phyloP scores from a whole-genome alignment of 2,113 vertebrate genomes.

The Ranitomeya variabilis region DNA sequence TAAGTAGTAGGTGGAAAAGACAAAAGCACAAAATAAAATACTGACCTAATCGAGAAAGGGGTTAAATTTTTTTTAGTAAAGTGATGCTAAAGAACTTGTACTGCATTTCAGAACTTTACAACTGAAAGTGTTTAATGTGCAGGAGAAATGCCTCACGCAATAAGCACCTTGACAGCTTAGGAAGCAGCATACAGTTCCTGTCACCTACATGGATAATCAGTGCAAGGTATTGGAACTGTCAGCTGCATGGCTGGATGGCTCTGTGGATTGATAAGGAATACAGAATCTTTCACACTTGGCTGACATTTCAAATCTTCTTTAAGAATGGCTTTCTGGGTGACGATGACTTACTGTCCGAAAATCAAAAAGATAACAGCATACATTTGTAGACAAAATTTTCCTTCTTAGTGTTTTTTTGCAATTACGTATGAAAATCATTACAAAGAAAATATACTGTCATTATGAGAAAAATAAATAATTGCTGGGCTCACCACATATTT shows the following conservation, averaged over 20 bases:
- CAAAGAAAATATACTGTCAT: neutral
- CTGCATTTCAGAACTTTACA: constrained; percentile 11
- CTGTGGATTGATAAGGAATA: constrained; percentile 55
- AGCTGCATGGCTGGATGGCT: constrained; percentile 45
- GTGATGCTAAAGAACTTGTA: neutral
- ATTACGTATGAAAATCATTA: constrained; percentile 9
- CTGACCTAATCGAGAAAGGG: too few species aligned
- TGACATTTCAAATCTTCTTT: constrained; percentile 43
- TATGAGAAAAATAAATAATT: neutral
- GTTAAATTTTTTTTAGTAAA: too few species aligned
- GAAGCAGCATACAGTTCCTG: constrained; percentile 23
- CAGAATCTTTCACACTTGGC: constrained; percentile 52
- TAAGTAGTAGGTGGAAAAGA: too few species aligned
- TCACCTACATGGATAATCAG: constrained; percentile 47
- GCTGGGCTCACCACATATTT: too few species aligned
- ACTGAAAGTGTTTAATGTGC: constrained; percentile 32
- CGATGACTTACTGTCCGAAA: constrained; percentile 7
- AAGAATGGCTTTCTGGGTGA: constrained; percentile 30
- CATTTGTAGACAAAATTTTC: neutral
- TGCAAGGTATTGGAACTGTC: constrained; percentile 54
- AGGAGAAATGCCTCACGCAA: neutral
- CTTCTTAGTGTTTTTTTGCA: neutral
- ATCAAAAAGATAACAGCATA: neutral
- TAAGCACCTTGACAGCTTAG: constrained; percentile 17
- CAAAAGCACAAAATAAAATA: too few species aligned